Percentiles rank a stretch among this genome's conserved stretches.
Conservation (phyloP, 2,888 invertebrate species). For the Caenorhabditis sp. region DNA sequence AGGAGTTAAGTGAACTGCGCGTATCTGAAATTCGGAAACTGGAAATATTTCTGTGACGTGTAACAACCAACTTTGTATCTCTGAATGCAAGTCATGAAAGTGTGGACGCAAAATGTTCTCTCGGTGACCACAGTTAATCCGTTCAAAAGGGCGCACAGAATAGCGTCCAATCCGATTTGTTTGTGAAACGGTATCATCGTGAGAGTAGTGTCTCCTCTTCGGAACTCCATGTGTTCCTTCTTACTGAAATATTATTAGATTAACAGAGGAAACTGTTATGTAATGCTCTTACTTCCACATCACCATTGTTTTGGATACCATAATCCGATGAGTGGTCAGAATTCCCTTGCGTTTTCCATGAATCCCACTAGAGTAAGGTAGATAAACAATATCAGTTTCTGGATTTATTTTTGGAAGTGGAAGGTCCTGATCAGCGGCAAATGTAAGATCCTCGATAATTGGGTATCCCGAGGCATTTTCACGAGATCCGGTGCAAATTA, state of each 20-base stretch:
- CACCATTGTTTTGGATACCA: constrained; percentile 57
- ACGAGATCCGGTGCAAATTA: constrained; percentile 55
- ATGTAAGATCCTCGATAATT: constrained; percentile 45
- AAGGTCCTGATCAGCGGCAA: constrained; percentile 42
- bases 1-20: constrained; percentile 53
- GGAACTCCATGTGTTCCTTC: constrained; percentile 33
- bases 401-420: constrained; percentile 59
- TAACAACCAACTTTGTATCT: constrained; percentile 44
- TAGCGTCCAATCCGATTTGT: constrained; percentile 54
- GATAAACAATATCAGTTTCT: constrained; percentile 62
- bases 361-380: constrained; percentile 66
- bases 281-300: constrained; percentile 52
- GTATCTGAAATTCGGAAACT: constrained; percentile 35
- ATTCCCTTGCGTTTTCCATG: constrained; percentile 65
- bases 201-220: constrained; percentile 38
- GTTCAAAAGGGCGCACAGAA: constrained; percentile 46
- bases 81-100: constrained; percentile 61
- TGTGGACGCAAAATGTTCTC: constrained; percentile 58
- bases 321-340: constrained; percentile 54
- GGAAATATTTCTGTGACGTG: neutral
- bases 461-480: constrained; percentile 48
- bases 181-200: constrained; percentile 67
- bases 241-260: constrained; percentile 38
- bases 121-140: constrained; percentile 57
- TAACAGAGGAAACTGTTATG: neutral